Conservation (phyloP, 2,888 invertebrate genomes). For the Chrysina gloriosa region DNA sequence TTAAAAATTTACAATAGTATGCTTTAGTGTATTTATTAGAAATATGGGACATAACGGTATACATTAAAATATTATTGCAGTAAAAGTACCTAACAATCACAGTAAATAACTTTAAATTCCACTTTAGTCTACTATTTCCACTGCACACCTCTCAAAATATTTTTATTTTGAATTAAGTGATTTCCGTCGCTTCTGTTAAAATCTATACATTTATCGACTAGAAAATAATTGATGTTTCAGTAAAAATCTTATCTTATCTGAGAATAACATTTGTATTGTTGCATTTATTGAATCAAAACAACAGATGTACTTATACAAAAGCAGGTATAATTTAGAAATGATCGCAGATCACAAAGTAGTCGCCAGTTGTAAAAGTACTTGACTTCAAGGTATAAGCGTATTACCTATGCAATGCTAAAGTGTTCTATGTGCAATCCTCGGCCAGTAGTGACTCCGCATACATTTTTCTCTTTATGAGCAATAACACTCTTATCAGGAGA, state of each 20-base stretch:
- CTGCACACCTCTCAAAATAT: too few species aligned
- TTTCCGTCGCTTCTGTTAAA: too few species aligned
- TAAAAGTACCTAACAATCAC: too few species aligned
- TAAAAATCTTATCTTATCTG: background rate
- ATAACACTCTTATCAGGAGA: slow-evolving; percentile 7
- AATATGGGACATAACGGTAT: too few species aligned
- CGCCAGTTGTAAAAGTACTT: background rate
- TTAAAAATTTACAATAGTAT: too few species aligned
- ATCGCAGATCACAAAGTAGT: background rate
- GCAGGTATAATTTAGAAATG: background rate
- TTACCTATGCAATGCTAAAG: background rate
- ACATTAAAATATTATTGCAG: too few species aligned
- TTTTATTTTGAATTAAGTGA: too few species aligned
- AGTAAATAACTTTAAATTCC: too few species aligned
- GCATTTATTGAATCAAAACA: background rate
- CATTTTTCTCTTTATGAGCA: background rate
- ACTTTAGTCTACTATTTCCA: too few species aligned
- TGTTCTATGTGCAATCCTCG: background rate
- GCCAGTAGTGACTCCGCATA: background rate
- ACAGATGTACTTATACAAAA: too few species aligned
- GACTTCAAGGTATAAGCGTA: background rate
- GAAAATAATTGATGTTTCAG: background rate
- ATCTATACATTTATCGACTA: background rate
- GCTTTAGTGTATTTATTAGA: too few species aligned
- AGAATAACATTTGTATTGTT: background rate